Percentiles rank a stretch among this genome's conserved stretches.
Evolutionary conservation across 2,797 vertebrate genomes (phyloP).

Genomic region (Macroramphosus scolopax): DNA sequence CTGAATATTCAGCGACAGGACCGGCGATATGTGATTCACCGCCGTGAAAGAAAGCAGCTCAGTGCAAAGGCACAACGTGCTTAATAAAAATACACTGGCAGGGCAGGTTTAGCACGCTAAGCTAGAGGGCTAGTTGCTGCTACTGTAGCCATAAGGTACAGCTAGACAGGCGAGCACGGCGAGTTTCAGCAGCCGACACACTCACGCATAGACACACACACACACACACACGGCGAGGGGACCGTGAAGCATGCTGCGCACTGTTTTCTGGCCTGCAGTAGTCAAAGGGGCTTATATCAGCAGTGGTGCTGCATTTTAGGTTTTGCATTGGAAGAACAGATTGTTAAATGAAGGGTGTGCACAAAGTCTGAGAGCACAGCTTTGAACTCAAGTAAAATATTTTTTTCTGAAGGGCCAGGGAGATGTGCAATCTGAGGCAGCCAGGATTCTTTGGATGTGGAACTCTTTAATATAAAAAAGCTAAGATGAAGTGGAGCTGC

Average conservation of each 20-base stretch:
- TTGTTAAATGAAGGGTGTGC: conserved; percentile 10
- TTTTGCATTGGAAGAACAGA: conserved; percentile 2
- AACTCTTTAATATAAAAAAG: not conserved
- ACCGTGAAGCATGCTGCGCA: conserved; percentile 42
- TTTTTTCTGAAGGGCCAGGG: conserved; percentile 48
- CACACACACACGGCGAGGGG: conserved; percentile 21
- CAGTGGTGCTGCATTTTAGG: conserved; percentile 9
- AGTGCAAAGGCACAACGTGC: conserved; percentile 44
- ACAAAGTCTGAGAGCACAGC: conserved; percentile 19
- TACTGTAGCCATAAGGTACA: conserved; percentile 67
- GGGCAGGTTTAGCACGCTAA: conserved; percentile 71
- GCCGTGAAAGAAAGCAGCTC: conserved; percentile 15
- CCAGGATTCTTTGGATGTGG: not conserved
- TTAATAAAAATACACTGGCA: conserved; percentile 34
- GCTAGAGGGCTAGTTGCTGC: conserved; percentile 72
- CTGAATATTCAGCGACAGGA: not conserved
- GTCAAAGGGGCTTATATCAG: conserved; percentile 21
- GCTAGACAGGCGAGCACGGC: conserved; percentile 27
- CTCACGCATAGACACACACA: conserved; percentile 15
- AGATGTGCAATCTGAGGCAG: conserved; percentile 5
- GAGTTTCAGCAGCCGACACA: conserved; percentile 18
- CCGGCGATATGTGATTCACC: not conserved
- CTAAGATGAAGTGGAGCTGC: not conserved
- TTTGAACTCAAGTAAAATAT: conserved; percentile 23
- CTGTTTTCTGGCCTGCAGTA: conserved; percentile 38